Evolutionary conservation across 1,140 invertebrate genomes (phyloP), one percentile per base, ranked within the genome.

Genomic region (Camponotus floridanus): DNA sequence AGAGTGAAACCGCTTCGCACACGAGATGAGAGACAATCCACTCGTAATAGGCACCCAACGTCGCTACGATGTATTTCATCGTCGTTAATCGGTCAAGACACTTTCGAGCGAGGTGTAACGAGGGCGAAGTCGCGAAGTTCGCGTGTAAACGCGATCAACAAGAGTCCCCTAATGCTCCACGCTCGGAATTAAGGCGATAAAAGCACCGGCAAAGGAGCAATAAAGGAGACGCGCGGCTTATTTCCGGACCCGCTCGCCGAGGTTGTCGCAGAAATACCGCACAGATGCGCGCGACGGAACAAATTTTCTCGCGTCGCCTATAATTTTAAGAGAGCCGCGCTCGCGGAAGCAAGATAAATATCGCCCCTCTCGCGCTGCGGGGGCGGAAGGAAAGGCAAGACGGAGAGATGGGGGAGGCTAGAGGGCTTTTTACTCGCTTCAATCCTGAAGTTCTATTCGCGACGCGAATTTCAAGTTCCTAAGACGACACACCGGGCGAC

Each of bases 281-380:
- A 48, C 59, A 51, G 64, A 84, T 57, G 79, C 71, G 71, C 59
- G 71, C 59, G 64, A 18, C 45, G 68, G 87, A 85, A 87, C 67
- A 85, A 88, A 88, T 88, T 87, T 88, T 73, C 87, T 85, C 86
- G 80, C 81, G 80, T 79, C 61, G 45, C 61, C 76, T 64, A 88
- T 85, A 87, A 88, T 78, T 88, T 73, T 55, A 76, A 76, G 51
- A 70, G 48, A 31, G 87, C 64, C 71, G 61, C 87, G 31, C 51
- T 83, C 76, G 70, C 65, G 78, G 59, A 88, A 87, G 78, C 86
- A 76, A 87, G 86, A 88, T 88, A 88, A 87, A 88, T 87, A 88
- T 84, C 87, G 39, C 6, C 33, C 62, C 48, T 36, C 79, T 31
- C 15, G 45, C 39, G n/a, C 18, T 33, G 42, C 26, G 36, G 36